Percentiles rank a stretch among this genome's conserved stretches.
These are phyloP conservation scores for Phataginus tetradactyla DNA, from an alignment of 2,797 vertebrate species.

Conservation along the genomic window DNA sequence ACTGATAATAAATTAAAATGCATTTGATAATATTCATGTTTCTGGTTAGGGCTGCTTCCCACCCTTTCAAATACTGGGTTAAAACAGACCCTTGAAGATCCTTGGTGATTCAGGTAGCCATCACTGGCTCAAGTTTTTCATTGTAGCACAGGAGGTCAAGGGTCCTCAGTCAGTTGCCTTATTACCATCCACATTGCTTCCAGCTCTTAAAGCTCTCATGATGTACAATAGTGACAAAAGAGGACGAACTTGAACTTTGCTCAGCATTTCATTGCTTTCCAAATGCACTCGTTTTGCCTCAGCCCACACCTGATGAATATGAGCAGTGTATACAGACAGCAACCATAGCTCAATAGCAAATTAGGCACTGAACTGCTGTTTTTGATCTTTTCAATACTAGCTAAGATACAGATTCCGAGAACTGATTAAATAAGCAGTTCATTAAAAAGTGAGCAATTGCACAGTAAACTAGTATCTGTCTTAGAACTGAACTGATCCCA, in stretches of 20 bases:
- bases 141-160: background rate
- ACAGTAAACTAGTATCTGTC: background rate
- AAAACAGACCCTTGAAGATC: background rate
- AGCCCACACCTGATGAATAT: background rate
- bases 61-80: background rate
- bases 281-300: background rate
- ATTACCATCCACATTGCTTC: background rate
- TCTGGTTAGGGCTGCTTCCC: background rate
- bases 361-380: background rate
- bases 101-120: background rate
- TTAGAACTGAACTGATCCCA: background rate
- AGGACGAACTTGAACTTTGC: background rate
- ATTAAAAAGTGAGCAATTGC: background rate
- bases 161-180: background rate
- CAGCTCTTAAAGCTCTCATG: background rate
- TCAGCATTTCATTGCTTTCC: background rate
- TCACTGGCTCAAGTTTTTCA: background rate
- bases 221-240: background rate
- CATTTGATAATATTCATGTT: background rate
- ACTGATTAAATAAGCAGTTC: background rate
- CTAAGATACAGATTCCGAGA: conserved; percentile 19
- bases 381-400: background rate
- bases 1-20: background rate
- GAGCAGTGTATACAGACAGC: background rate
- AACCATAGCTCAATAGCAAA: background rate